Evolutionary conservation across 2,888 invertebrate genomes (phyloP).

Genomic region (Luperina testacea): DNA sequence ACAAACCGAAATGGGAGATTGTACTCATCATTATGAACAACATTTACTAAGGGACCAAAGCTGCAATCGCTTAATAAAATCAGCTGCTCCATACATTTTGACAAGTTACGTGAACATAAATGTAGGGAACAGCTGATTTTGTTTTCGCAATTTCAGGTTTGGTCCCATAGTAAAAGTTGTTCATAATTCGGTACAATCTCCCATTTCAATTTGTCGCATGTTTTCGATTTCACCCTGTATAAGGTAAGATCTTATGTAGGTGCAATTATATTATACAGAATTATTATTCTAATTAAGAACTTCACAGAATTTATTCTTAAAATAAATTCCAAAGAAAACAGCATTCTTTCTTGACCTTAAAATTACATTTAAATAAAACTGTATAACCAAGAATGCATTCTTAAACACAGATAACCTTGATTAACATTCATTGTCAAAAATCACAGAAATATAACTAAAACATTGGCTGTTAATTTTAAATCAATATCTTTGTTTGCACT

Average conservation of each 20-base stretch:
- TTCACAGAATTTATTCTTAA: neutral
- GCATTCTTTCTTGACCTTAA: conserved; percentile 5
- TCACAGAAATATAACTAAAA: neutral
- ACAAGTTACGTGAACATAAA: too few relatives aligned
- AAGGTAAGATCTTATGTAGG: neutral
- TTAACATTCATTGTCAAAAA: neutral
- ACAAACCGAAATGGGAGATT: too few relatives aligned
- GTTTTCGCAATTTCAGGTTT: too few relatives aligned
- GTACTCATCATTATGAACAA: too few relatives aligned
- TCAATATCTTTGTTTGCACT: conserved; percentile 50
- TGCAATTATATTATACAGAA: neutral
- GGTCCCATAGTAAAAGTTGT: too few relatives aligned
- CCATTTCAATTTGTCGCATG: too few relatives aligned
- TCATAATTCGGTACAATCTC: too few relatives aligned
- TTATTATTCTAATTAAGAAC: neutral
- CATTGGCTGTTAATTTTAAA: neutral
- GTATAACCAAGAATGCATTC: neutral
- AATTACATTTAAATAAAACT: conserved; percentile 5
- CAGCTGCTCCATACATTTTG: too few relatives aligned
- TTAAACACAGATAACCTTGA: neutral
- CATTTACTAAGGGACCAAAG: too few relatives aligned
- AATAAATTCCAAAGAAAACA: neutral
- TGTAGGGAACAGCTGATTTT: too few relatives aligned
- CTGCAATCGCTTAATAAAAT: too few relatives aligned
- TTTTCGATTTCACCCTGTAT: too few relatives aligned